phyloP scores from a whole-genome alignment of 2,797 vertebrate species.

The Alectoris magna region DNA sequence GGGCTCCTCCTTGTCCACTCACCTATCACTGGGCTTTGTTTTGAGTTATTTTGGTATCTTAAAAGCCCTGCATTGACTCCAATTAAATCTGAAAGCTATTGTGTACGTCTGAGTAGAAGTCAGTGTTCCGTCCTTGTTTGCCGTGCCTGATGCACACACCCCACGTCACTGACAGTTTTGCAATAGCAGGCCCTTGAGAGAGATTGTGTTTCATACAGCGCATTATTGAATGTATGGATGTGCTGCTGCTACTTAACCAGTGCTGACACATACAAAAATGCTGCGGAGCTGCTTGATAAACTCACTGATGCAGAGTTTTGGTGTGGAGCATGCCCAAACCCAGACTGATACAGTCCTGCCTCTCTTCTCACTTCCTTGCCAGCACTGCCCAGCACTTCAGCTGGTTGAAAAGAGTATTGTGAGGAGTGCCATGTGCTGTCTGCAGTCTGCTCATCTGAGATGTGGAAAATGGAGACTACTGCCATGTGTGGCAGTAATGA shows the following conservation, averaged over 20 bases:
- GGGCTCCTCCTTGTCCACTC: not conserved
- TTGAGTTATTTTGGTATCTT: not conserved
- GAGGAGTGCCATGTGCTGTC: not conserved
- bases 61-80: not conserved
- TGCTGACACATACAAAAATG: not conserved
- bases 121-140: not conserved
- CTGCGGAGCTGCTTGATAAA: not conserved
- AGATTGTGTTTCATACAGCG: not conserved
- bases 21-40: not conserved
- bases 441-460: not conserved
- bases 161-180: not conserved
- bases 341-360: not conserved
- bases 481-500: not conserved
- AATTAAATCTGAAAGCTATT: not conserved
- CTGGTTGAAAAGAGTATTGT: not conserved
- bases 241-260: not conserved
- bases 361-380: not conserved
- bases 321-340: not conserved
- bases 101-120: rapidly evolving
- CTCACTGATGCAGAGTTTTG: rapidly evolving
- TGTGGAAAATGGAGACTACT: not conserved
- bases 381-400: not conserved
- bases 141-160: not conserved
- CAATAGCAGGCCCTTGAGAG: not conserved
- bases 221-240: rapidly evolving